phyloP scores from a whole-genome alignment of 1,140 invertebrate species.

The Drosophila melanica region DNA sequence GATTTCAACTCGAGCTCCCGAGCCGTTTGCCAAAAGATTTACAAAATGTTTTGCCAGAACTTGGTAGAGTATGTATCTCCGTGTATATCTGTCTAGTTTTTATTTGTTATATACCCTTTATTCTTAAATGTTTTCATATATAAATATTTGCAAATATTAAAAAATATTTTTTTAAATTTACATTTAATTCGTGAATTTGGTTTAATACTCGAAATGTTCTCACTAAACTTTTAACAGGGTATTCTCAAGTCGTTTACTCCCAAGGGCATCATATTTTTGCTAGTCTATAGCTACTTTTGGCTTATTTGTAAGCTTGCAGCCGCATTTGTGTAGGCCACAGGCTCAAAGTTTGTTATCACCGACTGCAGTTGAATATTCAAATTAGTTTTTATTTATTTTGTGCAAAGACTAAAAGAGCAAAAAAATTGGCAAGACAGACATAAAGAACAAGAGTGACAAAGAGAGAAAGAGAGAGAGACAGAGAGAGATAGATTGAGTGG shows the following conservation, averaged over 20 bases:
- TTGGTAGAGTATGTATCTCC: conserved; percentile 10
- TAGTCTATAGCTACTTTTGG: conserved; percentile 27
- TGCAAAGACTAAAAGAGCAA: conserved; percentile 15
- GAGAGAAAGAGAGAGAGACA: neutral
- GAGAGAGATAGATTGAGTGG: neutral
- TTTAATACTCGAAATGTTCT: too few species aligned
- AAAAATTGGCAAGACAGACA: conserved; percentile 2
- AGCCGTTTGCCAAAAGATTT: conserved; percentile 75
- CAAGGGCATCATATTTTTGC: conserved; percentile 3
- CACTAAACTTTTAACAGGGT: neutral
- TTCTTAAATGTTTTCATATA: conserved; percentile 3
- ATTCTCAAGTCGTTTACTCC: neutral
- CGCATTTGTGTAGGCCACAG: conserved; percentile 53
- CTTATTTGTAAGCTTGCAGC: conserved; percentile 38
- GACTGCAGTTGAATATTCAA: conserved; percentile 73
- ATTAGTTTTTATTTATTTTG: conserved; percentile 71
- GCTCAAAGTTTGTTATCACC: conserved; percentile 72
- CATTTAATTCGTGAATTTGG: too few species aligned
- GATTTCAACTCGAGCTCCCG: conserved; percentile 65
- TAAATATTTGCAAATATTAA: too few species aligned
- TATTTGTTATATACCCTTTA: neutral
- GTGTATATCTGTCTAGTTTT: neutral
- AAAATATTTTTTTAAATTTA: too few species aligned
- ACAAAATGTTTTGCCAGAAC: conserved; percentile 67
- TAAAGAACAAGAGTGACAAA: neutral